Evolutionary conservation across 2,888 invertebrate genomes (phyloP).

Genomic region (Plemyria rubiginata): DNA sequence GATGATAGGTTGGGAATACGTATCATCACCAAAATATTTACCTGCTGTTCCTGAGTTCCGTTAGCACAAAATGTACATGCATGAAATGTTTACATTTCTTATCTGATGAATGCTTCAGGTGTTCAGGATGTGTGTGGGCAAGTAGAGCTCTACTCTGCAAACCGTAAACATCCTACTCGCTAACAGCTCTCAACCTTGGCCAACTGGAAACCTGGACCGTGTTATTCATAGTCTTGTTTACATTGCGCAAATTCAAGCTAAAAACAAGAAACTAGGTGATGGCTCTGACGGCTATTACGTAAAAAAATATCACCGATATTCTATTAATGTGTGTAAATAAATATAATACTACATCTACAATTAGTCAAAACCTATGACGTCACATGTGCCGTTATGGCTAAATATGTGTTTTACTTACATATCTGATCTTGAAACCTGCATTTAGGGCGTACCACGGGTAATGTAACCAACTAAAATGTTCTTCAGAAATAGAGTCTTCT

Average conservation of each 20-base stretch:
- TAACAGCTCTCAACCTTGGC: constrained; percentile 68
- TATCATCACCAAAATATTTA: too few relatives aligned
- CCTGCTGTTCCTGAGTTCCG: constrained; percentile 40
- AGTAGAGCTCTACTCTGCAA: constrained; percentile 27
- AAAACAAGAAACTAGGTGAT: constrained; percentile 43
- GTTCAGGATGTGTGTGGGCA: constrained; percentile 48
- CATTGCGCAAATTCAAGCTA: constrained; percentile 49
- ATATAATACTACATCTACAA: not conserved
- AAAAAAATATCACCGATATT: constrained; percentile 23
- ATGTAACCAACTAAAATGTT: too few relatives aligned
- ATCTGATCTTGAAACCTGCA: too few relatives aligned
- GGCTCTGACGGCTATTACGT: constrained; percentile 37
- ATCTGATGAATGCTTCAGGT: constrained; percentile 49
- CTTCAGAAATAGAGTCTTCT: too few relatives aligned
- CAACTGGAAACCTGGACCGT: constrained; percentile 62
- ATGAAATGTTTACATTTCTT: constrained; percentile 48
- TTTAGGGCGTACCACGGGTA: too few relatives aligned
- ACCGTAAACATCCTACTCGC: constrained; percentile 54
- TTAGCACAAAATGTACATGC: constrained; percentile 43
- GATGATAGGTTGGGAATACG: constrained; percentile 35
- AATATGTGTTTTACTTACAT: not conserved
- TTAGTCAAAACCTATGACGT: too few relatives aligned
- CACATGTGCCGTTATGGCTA: too few relatives aligned
- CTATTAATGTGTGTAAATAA: constrained; percentile 7
- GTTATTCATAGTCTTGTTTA: constrained; percentile 68